Evolutionary conservation across 1,140 invertebrate species (phyloP).

Genomic region (Patella vulgata): DNA sequence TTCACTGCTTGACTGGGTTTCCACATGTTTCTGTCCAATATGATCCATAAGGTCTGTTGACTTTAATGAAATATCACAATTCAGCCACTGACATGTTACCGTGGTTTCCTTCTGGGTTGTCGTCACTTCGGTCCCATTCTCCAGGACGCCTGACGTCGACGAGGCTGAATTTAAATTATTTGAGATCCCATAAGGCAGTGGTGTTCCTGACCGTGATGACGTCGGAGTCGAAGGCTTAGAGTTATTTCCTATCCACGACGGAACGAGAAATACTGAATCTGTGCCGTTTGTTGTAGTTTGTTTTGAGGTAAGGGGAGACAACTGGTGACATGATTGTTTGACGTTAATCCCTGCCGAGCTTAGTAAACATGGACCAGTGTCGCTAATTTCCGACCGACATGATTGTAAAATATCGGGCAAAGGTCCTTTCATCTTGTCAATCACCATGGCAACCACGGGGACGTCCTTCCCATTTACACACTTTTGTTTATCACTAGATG

Average conservation of each 20-base stretch:
- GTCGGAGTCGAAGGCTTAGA: not conserved
- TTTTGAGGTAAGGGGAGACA: no score
- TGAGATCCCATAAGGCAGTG: conserved; percentile 1
- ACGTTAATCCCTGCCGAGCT: no score
- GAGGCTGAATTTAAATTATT: not conserved
- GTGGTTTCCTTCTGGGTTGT: conserved; percentile 10
- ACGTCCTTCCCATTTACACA: not conserved
- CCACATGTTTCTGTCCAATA: conserved; percentile 87
- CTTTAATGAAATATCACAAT: conserved; percentile 80
- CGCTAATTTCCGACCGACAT: no score
- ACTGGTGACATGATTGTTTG: no score
- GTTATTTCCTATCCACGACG: not conserved
- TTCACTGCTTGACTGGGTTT: conserved; percentile 80
- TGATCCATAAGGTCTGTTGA: conserved; percentile 86
- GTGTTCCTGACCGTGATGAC: not conserved
- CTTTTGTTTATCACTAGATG: conserved; percentile 23
- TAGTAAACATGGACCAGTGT: no score
- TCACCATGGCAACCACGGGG: no score
- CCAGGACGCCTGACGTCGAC: not conserved
- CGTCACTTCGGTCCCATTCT: conserved; percentile 20
- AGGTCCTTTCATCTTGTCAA: no score
- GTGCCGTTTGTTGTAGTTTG: no score
- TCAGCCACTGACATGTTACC: conserved; percentile 80
- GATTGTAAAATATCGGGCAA: no score
- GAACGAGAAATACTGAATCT: not conserved